A percentile compares a stretch with the other conserved stretches of the same genome.
Evolutionary conservation across 1,140 invertebrate genomes (phyloP).

Genomic region (Drosophila truncata): DNA sequence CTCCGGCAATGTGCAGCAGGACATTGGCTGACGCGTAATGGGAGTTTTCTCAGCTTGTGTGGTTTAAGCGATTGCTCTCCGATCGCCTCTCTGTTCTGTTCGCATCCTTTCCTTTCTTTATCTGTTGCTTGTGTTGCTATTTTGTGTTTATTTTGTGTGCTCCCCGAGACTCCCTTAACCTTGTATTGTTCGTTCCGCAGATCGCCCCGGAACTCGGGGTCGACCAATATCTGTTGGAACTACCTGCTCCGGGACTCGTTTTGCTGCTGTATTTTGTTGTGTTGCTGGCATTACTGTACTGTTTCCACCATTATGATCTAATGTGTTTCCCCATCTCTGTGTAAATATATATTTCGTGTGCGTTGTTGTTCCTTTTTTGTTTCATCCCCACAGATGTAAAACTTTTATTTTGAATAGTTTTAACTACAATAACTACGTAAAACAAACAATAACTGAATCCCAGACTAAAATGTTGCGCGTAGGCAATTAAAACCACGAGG

Average conservation of each 20-base stretch:
- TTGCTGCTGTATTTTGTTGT: conserved; percentile 52
- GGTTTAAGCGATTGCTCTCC: conserved; percentile 86
- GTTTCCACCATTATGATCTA: conserved; percentile 14
- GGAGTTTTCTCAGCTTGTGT: conserved; percentile 92
- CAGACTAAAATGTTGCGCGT: conserved; percentile 63
- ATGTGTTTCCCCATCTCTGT: conserved; percentile 32
- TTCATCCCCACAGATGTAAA: conserved; percentile 37
- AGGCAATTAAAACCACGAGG: conserved; percentile 59
- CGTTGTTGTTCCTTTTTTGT: conserved; percentile 17
- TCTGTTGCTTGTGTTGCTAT: conserved; percentile 36
- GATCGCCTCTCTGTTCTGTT: conserved; percentile 6
- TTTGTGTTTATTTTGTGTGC: conserved; percentile 28
- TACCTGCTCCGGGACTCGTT: conserved; percentile 44
- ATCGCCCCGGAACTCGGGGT: conserved; percentile 32
- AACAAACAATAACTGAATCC: conserved; percentile 53
- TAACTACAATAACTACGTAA: conserved; percentile 21
- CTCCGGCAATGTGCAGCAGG: conserved; percentile 83
- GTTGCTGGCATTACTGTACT: conserved; percentile 56
- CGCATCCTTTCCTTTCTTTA: neutral
- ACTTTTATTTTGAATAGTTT: conserved; percentile 57
- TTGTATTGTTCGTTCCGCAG: conserved; percentile 41
- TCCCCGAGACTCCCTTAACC: conserved; percentile 6
- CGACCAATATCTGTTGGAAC: conserved; percentile 21
- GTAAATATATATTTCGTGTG: conserved; percentile 56
- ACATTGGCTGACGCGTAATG: conserved; percentile 92